A percentile compares a stretch with the other conserved stretches of the same genome.
Evolutionary conservation across 1,140 invertebrate genomes (phyloP).

Genomic region (Caenorhabditis remanei): DNA sequence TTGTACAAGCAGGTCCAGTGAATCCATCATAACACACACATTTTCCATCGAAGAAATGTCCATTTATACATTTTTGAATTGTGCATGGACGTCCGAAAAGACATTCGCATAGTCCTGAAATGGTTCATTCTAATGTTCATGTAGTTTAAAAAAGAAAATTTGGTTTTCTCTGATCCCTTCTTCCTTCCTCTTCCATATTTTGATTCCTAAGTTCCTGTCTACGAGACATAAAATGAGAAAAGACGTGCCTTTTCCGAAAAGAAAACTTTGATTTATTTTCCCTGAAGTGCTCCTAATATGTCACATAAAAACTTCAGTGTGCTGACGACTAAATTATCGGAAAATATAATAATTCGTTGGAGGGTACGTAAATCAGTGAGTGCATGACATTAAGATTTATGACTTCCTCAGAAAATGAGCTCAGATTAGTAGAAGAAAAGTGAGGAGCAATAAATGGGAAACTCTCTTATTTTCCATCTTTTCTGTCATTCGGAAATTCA

Average conservation of each 20-base stretch:
- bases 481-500: no score
- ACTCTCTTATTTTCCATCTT: no score
- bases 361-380: neutral
- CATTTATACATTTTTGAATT: slow-evolving; percentile 46
- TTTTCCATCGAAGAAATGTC: slow-evolving; percentile 44
- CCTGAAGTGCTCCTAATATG: neutral
- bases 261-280: slow-evolving; percentile 14
- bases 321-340: neutral
- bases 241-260: neutral
- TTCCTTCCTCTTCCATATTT: neutral
- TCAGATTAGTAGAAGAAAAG: neutral
- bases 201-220: neutral
- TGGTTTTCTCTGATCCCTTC: no score
- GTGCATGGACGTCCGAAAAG: slow-evolving; percentile 41
- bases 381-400: neutral
- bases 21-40: slow-evolving; percentile 27
- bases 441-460: neutral
- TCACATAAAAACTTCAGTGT: slow-evolving; percentile 38
- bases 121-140: no score
- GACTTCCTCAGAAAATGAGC: neutral
- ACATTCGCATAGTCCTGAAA: slow-evolving; percentile 31
- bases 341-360: neutral
- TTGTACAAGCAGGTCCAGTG: slow-evolving; percentile 25
- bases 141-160: no score
- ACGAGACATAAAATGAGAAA: neutral